Conservation (phyloP, 2,888 invertebrate species). For the Yponomeuta sedellus region DNA sequence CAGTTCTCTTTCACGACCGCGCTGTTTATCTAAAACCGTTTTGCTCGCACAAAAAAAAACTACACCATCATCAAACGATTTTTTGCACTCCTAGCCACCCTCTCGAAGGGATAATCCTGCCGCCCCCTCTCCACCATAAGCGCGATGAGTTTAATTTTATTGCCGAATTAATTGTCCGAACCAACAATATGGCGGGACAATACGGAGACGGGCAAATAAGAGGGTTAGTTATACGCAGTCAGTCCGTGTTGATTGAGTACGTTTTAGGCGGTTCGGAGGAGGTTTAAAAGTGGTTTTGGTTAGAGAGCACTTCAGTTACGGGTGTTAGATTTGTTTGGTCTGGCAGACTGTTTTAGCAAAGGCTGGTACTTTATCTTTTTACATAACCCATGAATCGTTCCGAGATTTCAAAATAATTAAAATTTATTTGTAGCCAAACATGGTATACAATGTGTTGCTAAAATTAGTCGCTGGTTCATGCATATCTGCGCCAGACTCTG, state of each 20-base stretch:
- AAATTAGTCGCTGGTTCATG: too few species aligned
- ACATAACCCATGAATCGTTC: too few species aligned
- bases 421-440: too few species aligned
- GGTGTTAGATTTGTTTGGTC: neutral
- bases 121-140: conserved; percentile 3
- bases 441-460: too few species aligned
- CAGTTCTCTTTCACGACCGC: too few species aligned
- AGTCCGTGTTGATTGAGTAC: neutral
- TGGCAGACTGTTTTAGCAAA: neutral
- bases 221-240: conserved; percentile 5
- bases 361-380: too few species aligned
- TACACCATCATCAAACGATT: neutral
- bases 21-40: neutral
- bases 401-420: too few species aligned
- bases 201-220: neutral
- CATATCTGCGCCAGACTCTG: too few species aligned
- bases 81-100: neutral
- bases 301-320: neutral
- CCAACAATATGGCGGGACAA: conserved; percentile 12
- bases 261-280: neutral
- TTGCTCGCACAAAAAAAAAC: neutral
- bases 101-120: neutral
- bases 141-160: conserved; percentile 56
- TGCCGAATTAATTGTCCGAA: conserved; percentile 61
- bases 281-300: neutral